Evolutionary conservation across 2,888 invertebrate species (phyloP).

Genomic region (Neoaliturus tenellus): DNA sequence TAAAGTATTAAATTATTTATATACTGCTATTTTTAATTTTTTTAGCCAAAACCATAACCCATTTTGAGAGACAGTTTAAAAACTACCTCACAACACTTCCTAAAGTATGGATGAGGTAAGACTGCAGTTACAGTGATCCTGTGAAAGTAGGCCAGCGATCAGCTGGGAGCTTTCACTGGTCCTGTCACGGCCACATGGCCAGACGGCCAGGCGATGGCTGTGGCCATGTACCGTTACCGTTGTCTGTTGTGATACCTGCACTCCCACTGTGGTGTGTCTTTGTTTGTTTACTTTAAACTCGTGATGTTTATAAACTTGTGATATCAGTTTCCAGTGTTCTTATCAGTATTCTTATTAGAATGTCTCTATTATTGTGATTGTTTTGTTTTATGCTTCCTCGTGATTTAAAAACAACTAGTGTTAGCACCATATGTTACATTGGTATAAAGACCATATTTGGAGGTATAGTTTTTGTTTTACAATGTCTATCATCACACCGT

Average conservation of each 20-base stretch:
- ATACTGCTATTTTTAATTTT: not conserved
- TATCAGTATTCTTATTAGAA: not conserved
- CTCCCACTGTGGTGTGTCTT: not conserved
- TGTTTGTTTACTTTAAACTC: slow-evolving; percentile 2
- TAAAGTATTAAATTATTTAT: not conserved
- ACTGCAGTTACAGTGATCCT: not conserved
- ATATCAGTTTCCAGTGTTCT: not conserved
- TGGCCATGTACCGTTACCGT: not conserved
- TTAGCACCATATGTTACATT: not conserved
- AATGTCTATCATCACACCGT: too few species aligned
- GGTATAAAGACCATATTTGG: too few species aligned
- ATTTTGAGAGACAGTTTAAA: too few species aligned
- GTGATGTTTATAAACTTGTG: not conserved
- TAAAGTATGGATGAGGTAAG: not conserved
- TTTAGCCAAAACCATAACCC: too few species aligned
- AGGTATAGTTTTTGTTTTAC: not conserved
- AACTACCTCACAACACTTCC: not conserved
- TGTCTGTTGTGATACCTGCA: not conserved
- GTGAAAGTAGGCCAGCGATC: slow-evolving; percentile 42
- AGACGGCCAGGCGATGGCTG: not conserved
- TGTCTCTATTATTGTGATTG: not conserved
- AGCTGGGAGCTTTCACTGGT: slow-evolving; percentile 22
- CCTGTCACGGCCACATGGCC: not conserved
- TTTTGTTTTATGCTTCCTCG: not conserved
- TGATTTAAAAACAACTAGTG: not conserved